Evolutionary conservation across 2,888 invertebrate genomes (phyloP), one percentile per base, ranked within the genome.

Genomic region (Nematopogon swammerdamellus): DNA sequence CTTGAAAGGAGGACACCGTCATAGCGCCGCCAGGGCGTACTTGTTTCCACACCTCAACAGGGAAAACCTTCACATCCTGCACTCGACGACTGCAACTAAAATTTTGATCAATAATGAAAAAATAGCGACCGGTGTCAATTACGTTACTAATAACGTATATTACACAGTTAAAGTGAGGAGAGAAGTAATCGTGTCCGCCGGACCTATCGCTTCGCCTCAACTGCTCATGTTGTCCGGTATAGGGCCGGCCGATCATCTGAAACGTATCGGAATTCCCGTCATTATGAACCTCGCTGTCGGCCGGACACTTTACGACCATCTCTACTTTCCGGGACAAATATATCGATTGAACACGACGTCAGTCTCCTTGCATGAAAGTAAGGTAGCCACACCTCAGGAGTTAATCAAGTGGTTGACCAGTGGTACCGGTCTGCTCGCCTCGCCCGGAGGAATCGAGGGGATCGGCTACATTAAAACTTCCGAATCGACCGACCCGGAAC

Each of bases 191-290:
- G 61, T 96, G 17, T 87, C 91, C 10, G 93, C 92, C 0, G 96
- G 97, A 1, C 84, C 94, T 1, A 86, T 97, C 53, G 92, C 90
- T 59, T 90, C 93, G 0, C 94, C 96, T 0, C 95, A 97, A 66
- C 63, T 97, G 16, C 81, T 97, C n/a, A 91, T 96, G 91, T 68
- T 97, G 2, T 94, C 94, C 4, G 94, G 94, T 11, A 64, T 85
- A 14, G 85, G 85, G 1, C 84, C 84, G 0, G 65, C 68, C 51
- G 70, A 84, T 52, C 80, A 87, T 59, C 69, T 88, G 1, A 63
- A 79, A 51, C 68, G 75, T 10, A 68, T 85, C 3, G 79, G 77
- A 0, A 82, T 89, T 52, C 85, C 86, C 0, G 69, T 88, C 1
- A 60, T 89, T 1, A 67, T 82, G 49, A 81, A 87, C 54, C 64